Conservation (phyloP, 2,113 vertebrate species). For the Crotalus horridus region DNA sequence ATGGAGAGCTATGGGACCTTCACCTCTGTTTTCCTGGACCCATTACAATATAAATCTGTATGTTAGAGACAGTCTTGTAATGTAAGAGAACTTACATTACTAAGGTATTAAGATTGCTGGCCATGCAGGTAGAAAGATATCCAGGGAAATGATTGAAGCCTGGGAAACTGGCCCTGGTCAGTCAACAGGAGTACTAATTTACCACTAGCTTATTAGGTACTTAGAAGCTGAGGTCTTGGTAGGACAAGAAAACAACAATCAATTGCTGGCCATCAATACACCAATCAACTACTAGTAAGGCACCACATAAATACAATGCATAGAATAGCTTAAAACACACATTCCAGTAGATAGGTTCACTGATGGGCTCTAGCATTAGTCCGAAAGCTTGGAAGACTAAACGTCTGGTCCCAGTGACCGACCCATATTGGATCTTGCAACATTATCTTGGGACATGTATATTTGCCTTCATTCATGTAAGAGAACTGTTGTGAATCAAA, state of each 20-base stretch:
- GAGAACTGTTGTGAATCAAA: neutral
- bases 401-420: neutral
- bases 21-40: neutral
- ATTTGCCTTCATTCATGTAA: neutral
- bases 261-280: neutral
- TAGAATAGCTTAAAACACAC: neutral
- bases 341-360: neutral
- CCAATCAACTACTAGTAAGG: neutral
- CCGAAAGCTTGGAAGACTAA: neutral
- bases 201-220: no score
- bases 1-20: neutral
- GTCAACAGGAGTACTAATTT: neutral
- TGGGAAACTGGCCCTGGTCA: neutral
- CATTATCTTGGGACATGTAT: neutral
- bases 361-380: neutral
- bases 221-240: neutral
- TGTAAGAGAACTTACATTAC: neutral
- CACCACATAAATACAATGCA: neutral
- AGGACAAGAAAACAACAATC: neutral
- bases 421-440: neutral
- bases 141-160: neutral
- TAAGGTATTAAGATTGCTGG: neutral
- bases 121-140: neutral
- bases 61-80: neutral
- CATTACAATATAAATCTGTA: neutral